A percentile compares a stretch with the other conserved stretches of the same genome.
These are phyloP conservation scores for Nannospalax galili DNA, from an alignment of 2,113 vertebrate genomes.

Conservation along the genomic window DNA sequence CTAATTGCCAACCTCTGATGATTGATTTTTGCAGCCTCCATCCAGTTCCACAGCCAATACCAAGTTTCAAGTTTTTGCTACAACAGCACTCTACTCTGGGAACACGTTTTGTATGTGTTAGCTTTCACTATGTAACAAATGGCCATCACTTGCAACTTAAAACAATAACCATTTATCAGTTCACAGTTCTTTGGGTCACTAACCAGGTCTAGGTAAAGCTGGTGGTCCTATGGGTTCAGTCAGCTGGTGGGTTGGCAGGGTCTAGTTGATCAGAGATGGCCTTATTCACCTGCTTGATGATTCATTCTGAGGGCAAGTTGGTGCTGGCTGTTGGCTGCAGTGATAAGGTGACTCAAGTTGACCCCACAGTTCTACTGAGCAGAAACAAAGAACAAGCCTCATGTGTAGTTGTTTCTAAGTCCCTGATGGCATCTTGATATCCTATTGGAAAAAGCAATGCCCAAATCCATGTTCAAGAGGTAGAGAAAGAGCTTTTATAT, in stretches of 20 bases:
- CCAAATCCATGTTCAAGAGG: not conserved
- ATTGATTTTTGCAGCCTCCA: slow-evolving; percentile 6
- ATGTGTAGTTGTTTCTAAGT: not conserved
- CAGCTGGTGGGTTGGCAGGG: not conserved
- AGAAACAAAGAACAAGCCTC: not conserved
- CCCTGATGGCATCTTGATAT: not conserved
- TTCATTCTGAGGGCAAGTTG: not conserved
- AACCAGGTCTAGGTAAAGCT: not conserved
- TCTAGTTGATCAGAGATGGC: not conserved
- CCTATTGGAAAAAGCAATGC: not conserved
- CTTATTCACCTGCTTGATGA: not conserved
- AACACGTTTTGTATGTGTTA: not conserved
- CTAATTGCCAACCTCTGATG: not conserved
- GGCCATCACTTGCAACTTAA: not conserved
- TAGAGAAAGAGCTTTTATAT: not conserved
- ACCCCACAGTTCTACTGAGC: not conserved
- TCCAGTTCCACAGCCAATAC: not conserved
- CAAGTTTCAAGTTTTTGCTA: not conserved
- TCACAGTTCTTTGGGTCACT: not conserved
- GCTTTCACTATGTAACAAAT: not conserved
- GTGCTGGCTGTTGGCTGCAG: not conserved
- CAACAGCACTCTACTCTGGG: not conserved
- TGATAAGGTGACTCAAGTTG: not conserved
- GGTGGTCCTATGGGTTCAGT: not conserved
- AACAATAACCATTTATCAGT: not conserved